A percentile compares a stretch with the other conserved stretches of the same genome.
phyloP scores from a whole-genome alignment of 2,797 vertebrate species.

The Lepilemur septentrionalis region DNA sequence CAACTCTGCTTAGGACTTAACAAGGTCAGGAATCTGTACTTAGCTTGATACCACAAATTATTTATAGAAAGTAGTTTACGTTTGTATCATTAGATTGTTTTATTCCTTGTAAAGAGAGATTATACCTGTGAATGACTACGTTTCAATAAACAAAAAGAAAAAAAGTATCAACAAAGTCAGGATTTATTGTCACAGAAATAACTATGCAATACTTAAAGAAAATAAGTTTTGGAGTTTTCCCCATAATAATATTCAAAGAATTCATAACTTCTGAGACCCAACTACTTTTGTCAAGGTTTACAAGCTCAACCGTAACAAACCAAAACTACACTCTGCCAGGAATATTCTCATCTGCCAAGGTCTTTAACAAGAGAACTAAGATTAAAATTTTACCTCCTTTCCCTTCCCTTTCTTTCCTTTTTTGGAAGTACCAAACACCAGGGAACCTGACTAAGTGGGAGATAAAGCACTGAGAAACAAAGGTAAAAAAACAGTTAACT shows the following conservation, averaged over 20 bases:
- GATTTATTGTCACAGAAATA: constrained; percentile 40
- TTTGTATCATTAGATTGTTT: neutral
- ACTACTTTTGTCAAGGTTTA: neutral
- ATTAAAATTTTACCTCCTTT: constrained; percentile 5
- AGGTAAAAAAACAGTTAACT: constrained; percentile 17
- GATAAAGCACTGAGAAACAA: constrained; percentile 34
- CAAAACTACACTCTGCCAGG: neutral
- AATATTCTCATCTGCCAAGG: neutral
- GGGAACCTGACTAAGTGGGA: neutral
- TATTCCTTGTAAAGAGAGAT: neutral
- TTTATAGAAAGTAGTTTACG: neutral
- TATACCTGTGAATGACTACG: constrained; percentile 10
- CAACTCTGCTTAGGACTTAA: constrained; percentile 24
- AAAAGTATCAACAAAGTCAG: neutral
- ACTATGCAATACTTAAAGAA: constrained; percentile 5
- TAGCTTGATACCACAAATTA: constrained; percentile 1
- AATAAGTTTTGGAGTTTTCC: neutral
- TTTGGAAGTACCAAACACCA: constrained; percentile 44
- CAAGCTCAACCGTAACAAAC: neutral
- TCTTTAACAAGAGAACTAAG: constrained; percentile 39
- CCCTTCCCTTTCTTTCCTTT: neutral
- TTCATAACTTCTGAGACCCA: neutral
- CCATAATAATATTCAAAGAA: neutral
- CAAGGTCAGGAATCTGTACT: neutral
- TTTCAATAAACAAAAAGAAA: constrained; percentile 6